phyloP scores from a whole-genome alignment of 2,113 vertebrate genomes.

The Otis tarda region DNA sequence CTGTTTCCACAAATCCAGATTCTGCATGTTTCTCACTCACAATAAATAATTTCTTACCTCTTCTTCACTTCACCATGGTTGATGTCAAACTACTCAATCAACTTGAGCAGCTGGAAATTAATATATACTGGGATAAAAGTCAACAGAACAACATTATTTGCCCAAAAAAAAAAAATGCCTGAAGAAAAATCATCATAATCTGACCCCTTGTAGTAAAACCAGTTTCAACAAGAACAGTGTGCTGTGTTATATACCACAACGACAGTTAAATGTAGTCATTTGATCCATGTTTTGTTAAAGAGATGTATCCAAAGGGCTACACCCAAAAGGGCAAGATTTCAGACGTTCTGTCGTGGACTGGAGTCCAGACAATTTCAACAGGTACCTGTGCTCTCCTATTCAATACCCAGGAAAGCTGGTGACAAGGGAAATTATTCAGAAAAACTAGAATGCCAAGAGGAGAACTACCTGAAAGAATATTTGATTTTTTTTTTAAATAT shows the following conservation, averaged over 20 bases:
- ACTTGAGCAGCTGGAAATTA: not conserved
- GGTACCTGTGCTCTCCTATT: not conserved
- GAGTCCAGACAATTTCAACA: not conserved
- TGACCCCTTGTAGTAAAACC: not conserved
- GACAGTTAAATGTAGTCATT: not conserved
- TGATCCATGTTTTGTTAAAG: not conserved
- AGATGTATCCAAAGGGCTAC: not conserved
- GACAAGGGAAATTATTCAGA: not conserved
- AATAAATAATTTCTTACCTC: not conserved
- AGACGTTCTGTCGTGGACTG: not conserved
- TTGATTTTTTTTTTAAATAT: not conserved
- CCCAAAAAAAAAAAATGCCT: not conserved
- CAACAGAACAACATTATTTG: not conserved
- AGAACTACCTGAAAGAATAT: not conserved
- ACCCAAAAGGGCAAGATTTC: not conserved
- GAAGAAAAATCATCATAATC: not conserved
- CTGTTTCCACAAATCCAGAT: not conserved
- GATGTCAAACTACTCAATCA: not conserved
- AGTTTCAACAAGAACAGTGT: not conserved
- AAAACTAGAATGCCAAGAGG: not conserved
- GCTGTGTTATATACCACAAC: not conserved
- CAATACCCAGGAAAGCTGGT: not conserved
- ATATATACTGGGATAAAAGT: not conserved
- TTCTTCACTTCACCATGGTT: not conserved
- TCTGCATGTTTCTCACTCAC: not conserved